A percentile compares a stretch with the other conserved stretches of the same genome.
Conservation (phyloP, 30 jellyfish, hydroid and myxozoan species). For the Chrysaora quinquecirrha region DNA sequence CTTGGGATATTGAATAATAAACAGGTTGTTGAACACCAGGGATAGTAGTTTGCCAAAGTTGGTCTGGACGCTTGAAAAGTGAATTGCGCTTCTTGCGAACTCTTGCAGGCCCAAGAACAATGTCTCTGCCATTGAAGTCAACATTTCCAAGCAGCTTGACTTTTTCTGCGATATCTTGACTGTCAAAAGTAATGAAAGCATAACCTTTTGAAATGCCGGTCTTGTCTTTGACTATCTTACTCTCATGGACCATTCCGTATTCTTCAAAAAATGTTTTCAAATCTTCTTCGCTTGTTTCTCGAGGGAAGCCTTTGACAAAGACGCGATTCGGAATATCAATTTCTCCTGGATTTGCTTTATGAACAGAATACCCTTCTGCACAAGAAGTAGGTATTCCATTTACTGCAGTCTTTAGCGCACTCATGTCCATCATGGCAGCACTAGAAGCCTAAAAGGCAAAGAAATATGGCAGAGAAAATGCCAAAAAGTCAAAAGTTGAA, state of each 20-base stretch:
- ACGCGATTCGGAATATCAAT: conserved; percentile 98
- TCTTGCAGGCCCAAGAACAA: conserved; percentile 94
- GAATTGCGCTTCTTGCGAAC: conserved; percentile 91
- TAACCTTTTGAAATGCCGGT: conserved; percentile 89
- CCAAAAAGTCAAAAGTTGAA: conserved; percentile 22
- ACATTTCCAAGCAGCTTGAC: conserved; percentile 81
- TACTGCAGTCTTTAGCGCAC: conserved; percentile 52
- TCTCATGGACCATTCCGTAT: conserved; percentile 96
- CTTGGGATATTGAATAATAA: conserved; percentile 69
- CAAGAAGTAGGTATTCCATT: conserved; percentile 29
- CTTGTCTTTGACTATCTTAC: conserved; percentile 90
- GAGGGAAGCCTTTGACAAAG: conserved; percentile 97
- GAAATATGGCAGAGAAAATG: neutral
- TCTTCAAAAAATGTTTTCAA: conserved; percentile 80
- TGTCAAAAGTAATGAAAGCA: conserved; percentile 95
- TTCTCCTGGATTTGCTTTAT: conserved; percentile 92
- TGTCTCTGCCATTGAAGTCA: conserved; percentile 77
- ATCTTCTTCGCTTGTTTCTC: conserved; percentile 97
- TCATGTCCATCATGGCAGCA: conserved; percentile 43
- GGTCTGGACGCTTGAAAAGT: conserved; percentile 79
- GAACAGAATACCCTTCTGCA: conserved; percentile 55
- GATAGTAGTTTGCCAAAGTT: conserved; percentile 64
- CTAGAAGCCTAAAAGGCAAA: neutral
- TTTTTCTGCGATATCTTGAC: conserved; percentile 96
- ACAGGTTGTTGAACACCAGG: conserved; percentile 82